These are phyloP conservation scores for Ooceraea biroi DNA, from an alignment of 1,140 invertebrate genomes.

Conservation along the genomic window DNA sequence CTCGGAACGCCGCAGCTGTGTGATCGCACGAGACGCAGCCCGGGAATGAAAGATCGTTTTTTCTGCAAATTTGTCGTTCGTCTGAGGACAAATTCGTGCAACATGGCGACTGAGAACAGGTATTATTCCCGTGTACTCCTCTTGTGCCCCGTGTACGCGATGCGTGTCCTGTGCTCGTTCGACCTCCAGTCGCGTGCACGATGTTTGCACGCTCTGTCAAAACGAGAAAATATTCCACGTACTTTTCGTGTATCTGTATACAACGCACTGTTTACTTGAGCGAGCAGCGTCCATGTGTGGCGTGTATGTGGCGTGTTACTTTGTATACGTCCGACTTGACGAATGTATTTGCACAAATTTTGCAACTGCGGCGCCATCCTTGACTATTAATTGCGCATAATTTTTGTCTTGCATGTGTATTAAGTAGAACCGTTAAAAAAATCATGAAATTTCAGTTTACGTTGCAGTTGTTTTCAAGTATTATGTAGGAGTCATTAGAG, in stretches of 20 bases:
- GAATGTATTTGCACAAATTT: neutral
- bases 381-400: neutral
- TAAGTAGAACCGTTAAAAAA: too few species aligned
- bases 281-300: neutral
- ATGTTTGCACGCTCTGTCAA: neutral
- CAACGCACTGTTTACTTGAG: neutral
- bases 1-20: neutral
- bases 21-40: neutral
- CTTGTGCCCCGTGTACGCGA: neutral
- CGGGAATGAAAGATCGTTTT: constrained; percentile 15
- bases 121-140: constrained; percentile 16
- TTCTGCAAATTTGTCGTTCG: constrained; percentile 24
- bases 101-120: constrained; percentile 73
- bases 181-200: neutral
- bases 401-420: neutral
- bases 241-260: neutral
- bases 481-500: too few species aligned
- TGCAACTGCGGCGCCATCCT: neutral
- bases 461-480: too few species aligned
- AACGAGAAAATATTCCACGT: constrained; percentile 3
- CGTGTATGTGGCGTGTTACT: too few species aligned
- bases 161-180: neutral
- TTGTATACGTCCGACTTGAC: neutral
- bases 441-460: too few species aligned
- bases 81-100: constrained; percentile 56